Percentiles rank a stretch among this genome's conserved stretches.
phyloP scores from a whole-genome alignment of 2,888 invertebrate species.

The Urechis unicinctus region DNA sequence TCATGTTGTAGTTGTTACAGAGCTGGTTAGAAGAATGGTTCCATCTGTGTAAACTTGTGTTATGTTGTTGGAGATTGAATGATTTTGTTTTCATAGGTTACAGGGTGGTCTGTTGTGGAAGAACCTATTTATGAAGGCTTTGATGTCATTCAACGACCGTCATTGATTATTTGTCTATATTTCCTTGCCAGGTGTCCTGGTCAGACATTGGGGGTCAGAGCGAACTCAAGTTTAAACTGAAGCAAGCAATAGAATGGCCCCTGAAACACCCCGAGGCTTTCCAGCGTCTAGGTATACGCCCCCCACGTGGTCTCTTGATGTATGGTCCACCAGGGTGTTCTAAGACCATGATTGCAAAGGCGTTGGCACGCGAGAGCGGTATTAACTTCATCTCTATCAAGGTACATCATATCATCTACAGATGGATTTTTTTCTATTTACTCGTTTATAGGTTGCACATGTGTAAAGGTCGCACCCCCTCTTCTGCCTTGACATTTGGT shows the following conservation, averaged over 20 bases:
- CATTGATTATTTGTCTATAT: too few species aligned
- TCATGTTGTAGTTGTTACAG: too few species aligned
- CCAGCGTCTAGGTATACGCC: constrained; percentile 69
- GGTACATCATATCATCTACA: constrained; percentile 2
- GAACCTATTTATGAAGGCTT: too few species aligned
- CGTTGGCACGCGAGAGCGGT: constrained; percentile 89
- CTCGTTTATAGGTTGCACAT: too few species aligned
- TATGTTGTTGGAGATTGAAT: too few species aligned
- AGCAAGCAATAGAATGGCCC: constrained; percentile 82
- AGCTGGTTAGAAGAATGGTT: too few species aligned
- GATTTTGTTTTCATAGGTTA: too few species aligned
- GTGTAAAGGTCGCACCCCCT: too few species aligned
- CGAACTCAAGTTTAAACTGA: constrained; percentile 73
- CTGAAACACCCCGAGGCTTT: constrained; percentile 79
- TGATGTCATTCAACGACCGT: too few species aligned
- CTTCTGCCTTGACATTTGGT: too few species aligned
- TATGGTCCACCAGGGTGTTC: constrained; percentile 98
- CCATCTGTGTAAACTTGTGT: too few species aligned
- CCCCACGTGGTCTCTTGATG: constrained; percentile 84
- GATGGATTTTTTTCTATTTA: background rate
- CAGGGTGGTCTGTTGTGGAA: too few species aligned
- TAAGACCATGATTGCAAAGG: constrained; percentile 97
- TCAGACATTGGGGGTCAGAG: constrained; percentile 87
- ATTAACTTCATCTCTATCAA: constrained; percentile 90
- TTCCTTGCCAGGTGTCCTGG: constrained; percentile 63